Base-by-base conservation (phyloP, 2,888 invertebrate species). In the Calliphora vomitoria region DNA sequence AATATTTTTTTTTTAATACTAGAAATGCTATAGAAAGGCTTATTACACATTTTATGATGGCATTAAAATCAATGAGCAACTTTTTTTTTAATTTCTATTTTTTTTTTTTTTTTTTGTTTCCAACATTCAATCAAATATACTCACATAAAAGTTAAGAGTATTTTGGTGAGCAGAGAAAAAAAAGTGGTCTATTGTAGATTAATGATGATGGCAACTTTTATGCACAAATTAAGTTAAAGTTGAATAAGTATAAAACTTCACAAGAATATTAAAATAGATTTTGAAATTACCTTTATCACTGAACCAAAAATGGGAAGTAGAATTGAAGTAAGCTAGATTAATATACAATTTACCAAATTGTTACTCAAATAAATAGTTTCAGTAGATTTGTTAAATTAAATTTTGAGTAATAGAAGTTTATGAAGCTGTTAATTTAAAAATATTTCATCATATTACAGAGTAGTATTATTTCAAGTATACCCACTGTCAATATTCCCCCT, bases 31-130 rank as follows among this genome's bases (percentile, higher is more conserved):
- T 66, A 18, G n/a, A 79, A 83, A 79, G 84, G 84, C 50, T 84
- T 74, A 60, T 79, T 79, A 80, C 58, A 68, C 47, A 66, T 79
- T 79, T 84, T 72, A 84, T 74, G 64, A 66, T 38, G 78, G 18
- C 72, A 72, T 79, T 71, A 55, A 83, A 83, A 78, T 66, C 83
- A 74, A 84, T 71, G 71, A 66, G 64, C 13, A 82, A 18, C 18
- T 53, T 50, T 20, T 76, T 82, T 75, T 74, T 15, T 8, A 25
- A n/a, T n/a, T n/a, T n/a, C n/a, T n/a, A n/a, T n/a, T n/a, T n/a
- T n/a, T 53, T 50, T 20, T 76, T 82, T 75, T 74, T 15, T 15
- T 50, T 20, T 20, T 31, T 41, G 20, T 25, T 44, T 13, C 53
- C 13, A 82, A 20, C 31, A 53, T 58, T 15, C n/a, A 74, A 66